phyloP scores from a whole-genome alignment of 2,113 vertebrate species.

The Nothocercus julius region DNA sequence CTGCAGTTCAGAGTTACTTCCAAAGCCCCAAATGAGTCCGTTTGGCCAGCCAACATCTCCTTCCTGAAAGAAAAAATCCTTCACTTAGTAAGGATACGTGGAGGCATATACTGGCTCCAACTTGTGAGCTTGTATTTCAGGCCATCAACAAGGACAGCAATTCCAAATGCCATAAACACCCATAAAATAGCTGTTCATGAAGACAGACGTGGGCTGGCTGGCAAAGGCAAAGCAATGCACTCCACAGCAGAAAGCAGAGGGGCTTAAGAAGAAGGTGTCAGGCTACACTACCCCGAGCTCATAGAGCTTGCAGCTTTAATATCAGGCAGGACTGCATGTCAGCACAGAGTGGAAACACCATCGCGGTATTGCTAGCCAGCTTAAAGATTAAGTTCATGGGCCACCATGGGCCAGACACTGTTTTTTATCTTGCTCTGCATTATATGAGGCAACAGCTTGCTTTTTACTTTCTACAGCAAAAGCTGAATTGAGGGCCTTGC shows the following conservation, averaged over 20 bases:
- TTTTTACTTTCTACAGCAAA: conserved; percentile 7
- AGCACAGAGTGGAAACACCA: neutral
- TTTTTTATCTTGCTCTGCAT: neutral
- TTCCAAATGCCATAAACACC: neutral
- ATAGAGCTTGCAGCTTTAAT: neutral
- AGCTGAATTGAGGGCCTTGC: neutral
- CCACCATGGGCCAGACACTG: neutral
- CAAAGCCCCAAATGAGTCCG: neutral
- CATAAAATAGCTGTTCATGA: neutral
- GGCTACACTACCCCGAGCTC: neutral
- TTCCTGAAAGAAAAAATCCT: neutral
- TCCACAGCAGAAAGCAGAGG: neutral
- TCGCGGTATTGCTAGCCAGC: neutral
- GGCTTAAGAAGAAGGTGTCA: neutral
- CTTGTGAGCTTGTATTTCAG: neutral
- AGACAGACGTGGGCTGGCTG: neutral
- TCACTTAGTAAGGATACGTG: neutral
- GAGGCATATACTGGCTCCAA: neutral
- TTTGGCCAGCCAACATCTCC: neutral
- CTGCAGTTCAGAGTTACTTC: neutral
- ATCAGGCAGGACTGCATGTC: neutral
- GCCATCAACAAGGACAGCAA: neutral
- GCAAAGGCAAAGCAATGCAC: neutral
- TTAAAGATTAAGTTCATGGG: neutral
- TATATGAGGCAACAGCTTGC: neutral